phyloP scores from a whole-genome alignment of 2,113 vertebrate genomes.

The Pterophyllum scalare region DNA sequence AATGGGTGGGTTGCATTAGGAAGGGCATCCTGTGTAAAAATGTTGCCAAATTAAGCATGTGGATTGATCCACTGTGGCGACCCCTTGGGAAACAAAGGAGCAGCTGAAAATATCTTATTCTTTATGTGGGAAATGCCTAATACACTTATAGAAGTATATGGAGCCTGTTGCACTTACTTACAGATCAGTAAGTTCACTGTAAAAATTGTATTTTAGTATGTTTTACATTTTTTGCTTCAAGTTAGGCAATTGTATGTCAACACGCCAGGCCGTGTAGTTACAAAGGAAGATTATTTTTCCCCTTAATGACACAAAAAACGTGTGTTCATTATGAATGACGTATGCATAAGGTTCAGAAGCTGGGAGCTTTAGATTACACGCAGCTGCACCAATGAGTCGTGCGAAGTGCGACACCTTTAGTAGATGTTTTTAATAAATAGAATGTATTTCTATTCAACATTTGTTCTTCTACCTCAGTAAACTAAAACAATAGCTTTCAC shows the following conservation, averaged over 20 bases:
- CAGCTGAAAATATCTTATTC: neutral
- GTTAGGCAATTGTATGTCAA: neutral
- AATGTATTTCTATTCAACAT: neutral
- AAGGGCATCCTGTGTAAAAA: neutral
- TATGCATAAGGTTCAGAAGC: neutral
- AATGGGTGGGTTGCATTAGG: neutral
- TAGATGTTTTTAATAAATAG: neutral
- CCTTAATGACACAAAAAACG: neutral
- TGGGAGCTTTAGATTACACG: neutral
- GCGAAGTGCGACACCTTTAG: neutral
- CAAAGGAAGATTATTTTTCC: neutral
- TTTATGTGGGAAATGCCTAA: neutral
- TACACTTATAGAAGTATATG: neutral
- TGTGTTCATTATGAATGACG: neutral
- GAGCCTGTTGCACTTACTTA: neutral
- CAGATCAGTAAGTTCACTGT: neutral
- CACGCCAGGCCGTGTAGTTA: neutral
- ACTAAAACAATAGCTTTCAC: constrained; percentile 7
- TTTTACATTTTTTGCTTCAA: neutral
- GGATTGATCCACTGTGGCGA: neutral
- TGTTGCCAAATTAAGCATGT: neutral
- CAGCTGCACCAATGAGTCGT: neutral
- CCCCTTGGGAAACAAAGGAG: neutral
- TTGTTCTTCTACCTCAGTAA: constrained; percentile 2
- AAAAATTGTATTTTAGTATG: neutral